Evolutionary conservation across 2,113 vertebrate species (phyloP).

Genomic region (Barbus barbus): DNA sequence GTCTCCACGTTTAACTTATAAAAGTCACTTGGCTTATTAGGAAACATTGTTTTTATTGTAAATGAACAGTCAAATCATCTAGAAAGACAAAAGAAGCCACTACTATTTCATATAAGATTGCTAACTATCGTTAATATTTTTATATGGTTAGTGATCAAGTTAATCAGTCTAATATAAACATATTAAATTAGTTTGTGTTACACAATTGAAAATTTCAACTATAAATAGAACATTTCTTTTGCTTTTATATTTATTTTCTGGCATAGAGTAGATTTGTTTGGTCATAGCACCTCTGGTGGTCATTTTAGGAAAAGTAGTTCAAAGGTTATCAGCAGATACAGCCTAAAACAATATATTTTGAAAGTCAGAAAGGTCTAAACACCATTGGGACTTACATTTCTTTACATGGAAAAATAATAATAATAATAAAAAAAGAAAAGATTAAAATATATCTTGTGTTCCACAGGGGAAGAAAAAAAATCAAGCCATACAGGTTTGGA

Average conservation of each 20-base stretch:
- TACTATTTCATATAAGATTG: too few species aligned
- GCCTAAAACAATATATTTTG: not conserved
- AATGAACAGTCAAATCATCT: too few species aligned
- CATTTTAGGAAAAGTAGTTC: not conserved
- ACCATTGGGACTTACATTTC: not conserved
- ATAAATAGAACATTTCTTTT: too few species aligned
- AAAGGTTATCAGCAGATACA: not conserved
- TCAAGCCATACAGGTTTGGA: not conserved
- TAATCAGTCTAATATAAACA: too few species aligned
- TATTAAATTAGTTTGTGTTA: too few species aligned
- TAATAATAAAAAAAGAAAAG: too few species aligned
- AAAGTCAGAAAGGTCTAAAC: not conserved
- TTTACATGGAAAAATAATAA: too few species aligned
- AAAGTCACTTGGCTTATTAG: not conserved
- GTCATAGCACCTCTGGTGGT: not conserved
- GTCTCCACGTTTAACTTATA: not conserved
- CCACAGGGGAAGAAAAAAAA: too few species aligned
- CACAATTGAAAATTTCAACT: not conserved
- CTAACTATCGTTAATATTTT: too few species aligned
- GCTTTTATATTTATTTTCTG: not conserved
- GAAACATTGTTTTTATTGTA: not conserved
- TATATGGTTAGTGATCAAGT: too few species aligned
- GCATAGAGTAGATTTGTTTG: not conserved
- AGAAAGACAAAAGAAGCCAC: not conserved
- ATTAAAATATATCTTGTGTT: too few species aligned